Percentiles rank a stretch among this genome's conserved stretches.
phyloP scores from a whole-genome alignment of 2,888 invertebrate genomes.

The Caenorhabditis panamensis region DNA sequence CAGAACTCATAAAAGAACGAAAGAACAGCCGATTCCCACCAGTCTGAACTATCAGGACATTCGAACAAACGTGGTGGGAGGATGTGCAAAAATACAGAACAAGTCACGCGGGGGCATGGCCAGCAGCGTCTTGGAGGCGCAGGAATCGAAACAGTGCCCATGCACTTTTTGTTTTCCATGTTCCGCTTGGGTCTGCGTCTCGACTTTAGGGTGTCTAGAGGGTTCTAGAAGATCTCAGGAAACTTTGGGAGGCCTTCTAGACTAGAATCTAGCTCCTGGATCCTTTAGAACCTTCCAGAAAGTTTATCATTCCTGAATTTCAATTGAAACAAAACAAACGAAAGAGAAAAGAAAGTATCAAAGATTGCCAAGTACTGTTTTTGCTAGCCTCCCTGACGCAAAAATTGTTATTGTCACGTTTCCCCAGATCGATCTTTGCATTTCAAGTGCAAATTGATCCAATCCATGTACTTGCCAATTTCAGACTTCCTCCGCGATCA shows the following conservation, averaged over 20 bases:
- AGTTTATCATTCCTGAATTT: too few species aligned
- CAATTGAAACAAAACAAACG: too few species aligned
- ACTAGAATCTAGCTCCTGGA: too few species aligned
- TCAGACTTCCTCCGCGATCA: background rate
- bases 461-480: background rate
- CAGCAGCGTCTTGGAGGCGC: slow-evolving; percentile 1
- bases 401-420: background rate
- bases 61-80: background rate
- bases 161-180: slow-evolving; percentile 25
- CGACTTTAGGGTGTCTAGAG: background rate
- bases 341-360: too few species aligned
- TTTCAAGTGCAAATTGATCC: background rate
- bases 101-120: slow-evolving; percentile 10
- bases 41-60: background rate
- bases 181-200: background rate
- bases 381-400: too few species aligned
- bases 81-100: slow-evolving; percentile 5
- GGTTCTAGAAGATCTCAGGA: background rate
- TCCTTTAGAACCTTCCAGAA: too few species aligned
- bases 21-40: too few species aligned
- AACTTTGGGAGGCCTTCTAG: too few species aligned
- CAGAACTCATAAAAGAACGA: too few species aligned
- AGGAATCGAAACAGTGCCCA: slow-evolving; percentile 25
- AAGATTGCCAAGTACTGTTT: too few species aligned
- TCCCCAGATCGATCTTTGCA: background rate